phyloP scores from a whole-genome alignment of 92 coral and sea anemone genomes.

The Blastomussa wellsi region DNA sequence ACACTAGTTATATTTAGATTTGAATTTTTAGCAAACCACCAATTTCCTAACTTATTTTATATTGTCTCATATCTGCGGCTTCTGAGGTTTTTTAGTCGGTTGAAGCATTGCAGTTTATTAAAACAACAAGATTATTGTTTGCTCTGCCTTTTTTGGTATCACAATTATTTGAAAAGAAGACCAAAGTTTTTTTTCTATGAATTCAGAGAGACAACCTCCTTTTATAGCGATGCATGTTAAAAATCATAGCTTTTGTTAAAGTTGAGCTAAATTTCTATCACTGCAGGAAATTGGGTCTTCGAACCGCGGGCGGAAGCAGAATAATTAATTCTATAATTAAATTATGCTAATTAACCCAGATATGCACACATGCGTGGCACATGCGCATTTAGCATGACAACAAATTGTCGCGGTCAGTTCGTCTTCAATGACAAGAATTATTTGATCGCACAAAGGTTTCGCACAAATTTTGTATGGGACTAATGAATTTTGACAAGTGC shows the following conservation, averaged over 20 bases:
- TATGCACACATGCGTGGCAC: slow-evolving; percentile 1
- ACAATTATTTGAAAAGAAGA: not conserved
- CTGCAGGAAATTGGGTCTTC: not conserved
- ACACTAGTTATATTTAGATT: not conserved
- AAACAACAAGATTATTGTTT: too few species aligned
- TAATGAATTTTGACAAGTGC: not conserved
- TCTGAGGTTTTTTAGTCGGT: not conserved
- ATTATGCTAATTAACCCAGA: slow-evolving; percentile 10
- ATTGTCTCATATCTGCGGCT: not conserved
- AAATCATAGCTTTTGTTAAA: not conserved
- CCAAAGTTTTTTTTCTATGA: not conserved
- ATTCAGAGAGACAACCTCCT: not conserved
- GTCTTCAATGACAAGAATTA: slow-evolving; percentile 8
- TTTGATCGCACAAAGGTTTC: slow-evolving; percentile 7
- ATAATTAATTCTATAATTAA: slow-evolving; percentile 12
- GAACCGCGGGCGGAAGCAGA: not conserved
- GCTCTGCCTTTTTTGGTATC: not conserved
- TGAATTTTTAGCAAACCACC: not conserved
- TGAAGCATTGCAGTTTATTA: not conserved
- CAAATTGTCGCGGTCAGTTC: slow-evolving; percentile 3
- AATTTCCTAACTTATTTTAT: not conserved
- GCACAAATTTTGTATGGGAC: not conserved
- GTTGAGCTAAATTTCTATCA: not conserved
- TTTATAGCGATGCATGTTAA: too few species aligned
- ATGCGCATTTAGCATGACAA: slow-evolving; percentile 39